Percentiles rank a stretch among this genome's conserved stretches.
These are phyloP conservation scores for Ophion ellenae DNA, from an alignment of 2,888 invertebrate genomes.

Conservation along the genomic window DNA sequence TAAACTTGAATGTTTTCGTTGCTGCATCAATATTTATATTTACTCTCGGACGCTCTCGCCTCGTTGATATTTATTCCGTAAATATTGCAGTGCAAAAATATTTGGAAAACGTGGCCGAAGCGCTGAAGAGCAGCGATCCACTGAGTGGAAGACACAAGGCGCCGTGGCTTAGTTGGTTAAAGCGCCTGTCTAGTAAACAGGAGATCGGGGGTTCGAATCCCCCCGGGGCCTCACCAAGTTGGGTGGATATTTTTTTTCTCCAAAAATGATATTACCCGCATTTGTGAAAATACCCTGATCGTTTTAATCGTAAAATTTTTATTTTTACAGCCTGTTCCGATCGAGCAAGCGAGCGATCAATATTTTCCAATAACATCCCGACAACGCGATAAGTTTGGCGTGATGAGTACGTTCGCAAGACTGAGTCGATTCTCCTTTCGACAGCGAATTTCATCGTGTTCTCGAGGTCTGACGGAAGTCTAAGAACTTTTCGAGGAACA, in stretches of 20 bases:
- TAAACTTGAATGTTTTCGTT: neutral
- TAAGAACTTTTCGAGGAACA: slow-evolving; percentile 15
- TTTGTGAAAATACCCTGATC: neutral
- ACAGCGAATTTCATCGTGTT: neutral
- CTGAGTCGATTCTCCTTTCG: neutral
- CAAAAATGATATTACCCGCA: neutral
- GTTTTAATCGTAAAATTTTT: neutral
- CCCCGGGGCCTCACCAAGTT: slow-evolving; percentile 88
- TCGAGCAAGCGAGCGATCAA: neutral
- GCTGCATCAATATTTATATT: neutral
- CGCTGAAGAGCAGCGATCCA: slow-evolving; percentile 19
- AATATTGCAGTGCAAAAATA: neutral
- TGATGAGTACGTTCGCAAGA: neutral
- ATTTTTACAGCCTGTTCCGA: neutral
- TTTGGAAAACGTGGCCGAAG: neutral
- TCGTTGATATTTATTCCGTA: neutral
- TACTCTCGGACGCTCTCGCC: neutral
- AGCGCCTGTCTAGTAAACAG: slow-evolving; percentile 90
- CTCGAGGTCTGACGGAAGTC: neutral
- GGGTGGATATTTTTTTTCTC: slow-evolving; percentile 89
- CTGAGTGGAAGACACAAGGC: slow-evolving; percentile 82
- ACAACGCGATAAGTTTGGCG: neutral
- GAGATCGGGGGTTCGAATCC: slow-evolving; percentile 89
- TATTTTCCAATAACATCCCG: neutral
- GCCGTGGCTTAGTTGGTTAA: slow-evolving; percentile 93